These are phyloP conservation scores for Schizopygopsis pylzovi DNA, from an alignment of 2,797 vertebrate species.

Conservation along the genomic window DNA sequence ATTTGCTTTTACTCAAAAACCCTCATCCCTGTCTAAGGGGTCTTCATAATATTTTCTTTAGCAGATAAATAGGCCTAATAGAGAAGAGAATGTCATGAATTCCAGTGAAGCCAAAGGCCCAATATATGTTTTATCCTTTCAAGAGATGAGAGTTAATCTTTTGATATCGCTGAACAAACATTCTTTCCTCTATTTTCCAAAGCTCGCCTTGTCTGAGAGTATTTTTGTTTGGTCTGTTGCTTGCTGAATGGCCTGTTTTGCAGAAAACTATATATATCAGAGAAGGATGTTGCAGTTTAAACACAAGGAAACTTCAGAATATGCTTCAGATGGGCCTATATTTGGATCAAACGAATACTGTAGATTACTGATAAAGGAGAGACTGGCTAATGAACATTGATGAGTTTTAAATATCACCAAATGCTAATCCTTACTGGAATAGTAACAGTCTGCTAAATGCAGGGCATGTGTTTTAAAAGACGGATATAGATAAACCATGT, in stretches of 20 bases:
- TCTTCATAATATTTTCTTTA: constrained; percentile 61
- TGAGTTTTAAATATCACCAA: constrained; percentile 15
- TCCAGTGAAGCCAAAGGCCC: constrained; percentile 59
- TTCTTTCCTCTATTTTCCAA: constrained; percentile 56
- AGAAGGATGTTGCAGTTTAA: constrained; percentile 49
- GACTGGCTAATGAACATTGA: constrained; percentile 13
- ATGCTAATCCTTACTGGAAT: constrained; percentile 40
- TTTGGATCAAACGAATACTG: constrained; percentile 23
- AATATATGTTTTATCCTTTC: constrained; percentile 56
- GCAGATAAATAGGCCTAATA: constrained; percentile 61
- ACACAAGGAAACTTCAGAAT: constrained; percentile 13
- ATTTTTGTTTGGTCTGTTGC: constrained; percentile 65
- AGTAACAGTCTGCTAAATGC: constrained; percentile 24
- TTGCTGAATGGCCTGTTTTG: constrained; percentile 54
- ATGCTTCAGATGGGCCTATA: not conserved
- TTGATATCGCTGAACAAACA: constrained; percentile 62
- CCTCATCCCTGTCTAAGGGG: constrained; percentile 54
- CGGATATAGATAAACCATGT: not conserved
- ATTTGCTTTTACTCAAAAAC: constrained; percentile 44
- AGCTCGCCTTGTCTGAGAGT: constrained; percentile 57
- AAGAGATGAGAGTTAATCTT: constrained; percentile 61
- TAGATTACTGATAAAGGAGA: constrained; percentile 39
- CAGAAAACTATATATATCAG: constrained; percentile 43
- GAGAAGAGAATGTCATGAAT: constrained; percentile 62
- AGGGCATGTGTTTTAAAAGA: not conserved